A percentile compares a stretch with the other conserved stretches of the same genome.
Conservation (phyloP, 2,797 vertebrate genomes). For the Phoeniculus purpureus region DNA sequence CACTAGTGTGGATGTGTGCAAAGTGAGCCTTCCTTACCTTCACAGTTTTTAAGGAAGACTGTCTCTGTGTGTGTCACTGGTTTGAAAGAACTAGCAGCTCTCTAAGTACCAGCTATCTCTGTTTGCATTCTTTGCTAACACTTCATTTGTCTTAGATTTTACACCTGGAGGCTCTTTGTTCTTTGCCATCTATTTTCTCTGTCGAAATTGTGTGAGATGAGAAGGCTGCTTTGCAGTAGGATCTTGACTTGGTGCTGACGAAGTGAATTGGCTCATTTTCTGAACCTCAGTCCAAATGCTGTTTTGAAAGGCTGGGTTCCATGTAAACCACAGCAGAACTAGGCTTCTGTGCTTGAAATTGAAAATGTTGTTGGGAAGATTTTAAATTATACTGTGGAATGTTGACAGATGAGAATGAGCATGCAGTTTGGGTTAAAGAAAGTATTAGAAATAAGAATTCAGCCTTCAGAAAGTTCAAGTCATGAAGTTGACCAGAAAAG, state of each 20-base stretch:
- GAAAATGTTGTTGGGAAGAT: slow-evolving; percentile 31
- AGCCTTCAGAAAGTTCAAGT: slow-evolving; percentile 42
- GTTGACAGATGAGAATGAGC: slow-evolving; percentile 59
- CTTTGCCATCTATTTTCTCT: neutral
- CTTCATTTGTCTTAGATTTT: slow-evolving; percentile 1
- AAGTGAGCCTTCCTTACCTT: neutral
- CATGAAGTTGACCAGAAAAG: slow-evolving; percentile 30
- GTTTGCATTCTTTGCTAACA: slow-evolving; percentile 16
- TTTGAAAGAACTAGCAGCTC: slow-evolving; percentile 3
- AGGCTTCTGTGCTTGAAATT: neutral
- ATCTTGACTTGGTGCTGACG: slow-evolving; percentile 5
- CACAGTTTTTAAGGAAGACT: neutral
- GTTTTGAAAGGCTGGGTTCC: slow-evolving; percentile 55
- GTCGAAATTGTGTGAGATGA: neutral
- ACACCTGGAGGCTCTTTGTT: slow-evolving; percentile 10
- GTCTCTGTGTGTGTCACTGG: neutral
- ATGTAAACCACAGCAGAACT: slow-evolving; percentile 41
- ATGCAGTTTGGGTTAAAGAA: slow-evolving; percentile 28
- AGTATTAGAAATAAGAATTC: slow-evolving; percentile 31
- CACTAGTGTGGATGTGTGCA: neutral
- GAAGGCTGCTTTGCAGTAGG: neutral
- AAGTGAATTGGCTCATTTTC: slow-evolving; percentile 10
- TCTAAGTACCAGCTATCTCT: neutral
- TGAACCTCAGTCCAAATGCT: slow-evolving; percentile 7
- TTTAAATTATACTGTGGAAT: slow-evolving; percentile 51